phyloP scores from a whole-genome alignment of 2,113 vertebrate genomes.

The Cynopterus brachyotis region DNA sequence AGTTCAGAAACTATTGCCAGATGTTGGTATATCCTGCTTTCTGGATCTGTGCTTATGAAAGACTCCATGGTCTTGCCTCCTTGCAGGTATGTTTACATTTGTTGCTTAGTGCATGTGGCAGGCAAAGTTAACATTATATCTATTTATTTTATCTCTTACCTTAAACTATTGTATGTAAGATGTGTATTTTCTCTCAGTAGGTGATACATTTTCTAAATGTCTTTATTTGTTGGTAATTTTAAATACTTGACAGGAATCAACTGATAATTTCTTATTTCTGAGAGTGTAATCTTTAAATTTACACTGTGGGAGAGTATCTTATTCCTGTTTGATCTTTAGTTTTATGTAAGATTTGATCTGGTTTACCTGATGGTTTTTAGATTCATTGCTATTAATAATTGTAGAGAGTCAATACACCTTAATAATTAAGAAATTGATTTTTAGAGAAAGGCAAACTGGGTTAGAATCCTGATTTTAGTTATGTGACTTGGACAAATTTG shows the following conservation, averaged over 20 bases:
- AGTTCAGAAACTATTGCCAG: constrained; percentile 94
- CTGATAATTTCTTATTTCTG: not conserved
- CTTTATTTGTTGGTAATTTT: not conserved
- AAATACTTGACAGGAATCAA: not conserved
- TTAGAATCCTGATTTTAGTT: not conserved
- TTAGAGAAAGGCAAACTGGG: not conserved
- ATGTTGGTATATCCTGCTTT: constrained; percentile 97
- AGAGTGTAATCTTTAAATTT: constrained; percentile 28
- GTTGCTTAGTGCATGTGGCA: not conserved
- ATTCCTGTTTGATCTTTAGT: not conserved
- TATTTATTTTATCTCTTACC: not conserved
- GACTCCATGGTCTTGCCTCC: constrained; percentile 96
- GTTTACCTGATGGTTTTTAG: not conserved
- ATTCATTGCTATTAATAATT: not conserved
- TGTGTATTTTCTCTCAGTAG: not conserved
- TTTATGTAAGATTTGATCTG: not conserved
- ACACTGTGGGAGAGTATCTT: not conserved
- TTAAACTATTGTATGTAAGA: not conserved
- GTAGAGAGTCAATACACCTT: not conserved
- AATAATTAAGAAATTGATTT: not conserved
- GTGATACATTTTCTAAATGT: not conserved
- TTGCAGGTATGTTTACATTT: constrained; percentile 90
- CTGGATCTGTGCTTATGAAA: constrained; percentile 97
- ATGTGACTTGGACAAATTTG: not conserved
- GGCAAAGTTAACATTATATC: not conserved